Conservation (phyloP, 53 echinoderm and acorn worm genomes). For the Mesocentrotus franciscanus region DNA sequence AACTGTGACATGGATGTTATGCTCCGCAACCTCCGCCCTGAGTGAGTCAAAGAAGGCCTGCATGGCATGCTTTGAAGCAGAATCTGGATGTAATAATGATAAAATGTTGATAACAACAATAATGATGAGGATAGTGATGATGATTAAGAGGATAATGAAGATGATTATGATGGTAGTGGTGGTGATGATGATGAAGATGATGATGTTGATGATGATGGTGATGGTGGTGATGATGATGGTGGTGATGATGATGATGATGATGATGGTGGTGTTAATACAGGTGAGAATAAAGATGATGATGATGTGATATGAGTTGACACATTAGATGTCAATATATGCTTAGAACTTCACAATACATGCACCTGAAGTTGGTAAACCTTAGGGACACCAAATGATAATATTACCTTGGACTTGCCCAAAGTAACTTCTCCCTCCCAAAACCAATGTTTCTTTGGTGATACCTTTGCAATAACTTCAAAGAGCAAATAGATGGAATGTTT, state of each 20-base stretch:
- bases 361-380: no score
- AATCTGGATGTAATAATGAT: slow-evolving; percentile 60
- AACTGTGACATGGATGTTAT: slow-evolving; percentile 78
- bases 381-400: no score
- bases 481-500: not conserved
- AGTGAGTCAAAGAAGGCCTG: slow-evolving; percentile 93
- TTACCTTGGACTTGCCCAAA: no score
- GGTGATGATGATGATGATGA: not conserved
- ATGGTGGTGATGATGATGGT: not conserved
- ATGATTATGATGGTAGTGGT: not conserved
- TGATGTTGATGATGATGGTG: not conserved
- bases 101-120: not conserved
- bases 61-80: slow-evolving; percentile 91
- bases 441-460: not conserved
- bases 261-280: not conserved
- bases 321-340: no score
- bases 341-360: no score
- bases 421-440: no score
- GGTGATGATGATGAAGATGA: not conserved
- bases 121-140: not conserved
- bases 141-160: not conserved
- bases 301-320: no score
- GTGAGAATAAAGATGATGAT: no score
- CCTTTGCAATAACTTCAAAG: not conserved
- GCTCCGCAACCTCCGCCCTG: slow-evolving; percentile 82